A percentile compares a stretch with the other conserved stretches of the same genome.
Evolutionary conservation across 37 sponge, comb jelly and placozoan species (phyloP).

Genomic region (Axinella damicornis): DNA sequence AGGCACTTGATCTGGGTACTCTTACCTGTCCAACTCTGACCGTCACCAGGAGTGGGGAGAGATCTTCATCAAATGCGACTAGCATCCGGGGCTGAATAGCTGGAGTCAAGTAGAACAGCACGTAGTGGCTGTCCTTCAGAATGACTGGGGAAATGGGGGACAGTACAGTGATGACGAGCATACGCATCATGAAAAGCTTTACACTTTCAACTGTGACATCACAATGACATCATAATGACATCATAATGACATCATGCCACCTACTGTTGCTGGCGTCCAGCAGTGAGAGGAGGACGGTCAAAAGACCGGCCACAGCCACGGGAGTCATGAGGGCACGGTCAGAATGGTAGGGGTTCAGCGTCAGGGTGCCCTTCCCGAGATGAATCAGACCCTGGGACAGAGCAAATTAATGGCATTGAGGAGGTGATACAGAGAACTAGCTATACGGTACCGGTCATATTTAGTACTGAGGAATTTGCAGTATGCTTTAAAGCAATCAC

Average conservation of each 20-base stretch:
- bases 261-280: conserved; percentile 89
- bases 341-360: conserved; percentile 94
- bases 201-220: not conserved
- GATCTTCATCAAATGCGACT: conserved; percentile 87
- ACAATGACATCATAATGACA: not conserved
- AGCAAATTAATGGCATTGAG: not conserved
- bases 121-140: conserved; percentile 79
- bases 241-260: too few species aligned
- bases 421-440: too few species aligned
- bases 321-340: conserved; percentile 88
- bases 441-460: too few species aligned
- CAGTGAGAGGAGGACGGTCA: conserved; percentile 75
- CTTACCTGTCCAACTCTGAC: conserved; percentile 97
- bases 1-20: not conserved
- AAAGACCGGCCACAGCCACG: conserved; percentile 90
- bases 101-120: conserved; percentile 90
- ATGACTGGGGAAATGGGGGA: conserved; percentile 49
- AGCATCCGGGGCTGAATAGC: conserved; percentile 99
- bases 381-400: conserved; percentile 90
- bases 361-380: conserved; percentile 97
- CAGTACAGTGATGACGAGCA: too few species aligned
- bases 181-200: not conserved
- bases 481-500: too few species aligned
- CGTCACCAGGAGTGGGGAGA: conserved; percentile 85
- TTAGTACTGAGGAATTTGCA: too few species aligned